Percentiles rank a stretch among this genome's conserved stretches.
phyloP scores from a whole-genome alignment of 2,113 vertebrate genomes.

The Trogon surrucura region DNA sequence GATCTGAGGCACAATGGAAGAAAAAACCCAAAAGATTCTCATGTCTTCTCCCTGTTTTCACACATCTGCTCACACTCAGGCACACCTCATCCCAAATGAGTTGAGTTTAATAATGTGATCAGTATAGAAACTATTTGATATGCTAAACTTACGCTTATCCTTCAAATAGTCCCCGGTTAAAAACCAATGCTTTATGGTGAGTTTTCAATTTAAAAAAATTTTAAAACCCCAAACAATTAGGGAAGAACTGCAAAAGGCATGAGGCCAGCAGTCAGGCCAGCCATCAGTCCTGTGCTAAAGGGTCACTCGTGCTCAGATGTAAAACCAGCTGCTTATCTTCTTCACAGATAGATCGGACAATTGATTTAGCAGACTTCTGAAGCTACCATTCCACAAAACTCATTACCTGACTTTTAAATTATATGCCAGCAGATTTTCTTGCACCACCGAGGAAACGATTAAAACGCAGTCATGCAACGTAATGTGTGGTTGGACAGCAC shows the following conservation, averaged over 20 bases:
- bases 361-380: background rate
- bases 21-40: background rate
- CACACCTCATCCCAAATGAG: background rate
- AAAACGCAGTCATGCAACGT: background rate
- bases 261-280: background rate
- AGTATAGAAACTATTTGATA: background rate
- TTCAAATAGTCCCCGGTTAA: background rate
- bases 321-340: background rate
- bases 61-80: background rate
- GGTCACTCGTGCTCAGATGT: background rate
- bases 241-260: background rate
- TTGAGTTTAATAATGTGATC: background rate
- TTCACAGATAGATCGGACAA: slow-evolving; percentile 4
- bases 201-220: background rate
- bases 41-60: background rate
- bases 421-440: background rate
- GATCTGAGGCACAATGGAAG: background rate
- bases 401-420: background rate
- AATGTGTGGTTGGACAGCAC: background rate
- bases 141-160: background rate
- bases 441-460: background rate
- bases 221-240: background rate
- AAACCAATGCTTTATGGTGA: background rate
- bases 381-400: background rate
- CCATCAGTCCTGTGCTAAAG: slow-evolving; percentile 8